Evolutionary conservation across 2,797 vertebrate genomes (phyloP).

Genomic region (Phataginus tetradactyla): DNA sequence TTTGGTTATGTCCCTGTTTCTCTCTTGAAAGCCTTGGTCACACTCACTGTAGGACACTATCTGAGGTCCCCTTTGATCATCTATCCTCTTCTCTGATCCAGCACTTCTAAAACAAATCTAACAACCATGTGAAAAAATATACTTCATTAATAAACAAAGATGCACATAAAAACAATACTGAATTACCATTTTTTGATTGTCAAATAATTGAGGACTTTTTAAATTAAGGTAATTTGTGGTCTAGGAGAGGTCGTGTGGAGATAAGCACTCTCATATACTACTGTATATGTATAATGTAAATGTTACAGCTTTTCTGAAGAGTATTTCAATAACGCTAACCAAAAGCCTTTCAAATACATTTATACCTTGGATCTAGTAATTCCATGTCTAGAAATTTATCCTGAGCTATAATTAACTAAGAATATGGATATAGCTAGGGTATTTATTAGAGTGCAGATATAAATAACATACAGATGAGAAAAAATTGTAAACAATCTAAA

Average conservation of each 20-base stretch:
- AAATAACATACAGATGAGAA: conserved; percentile 38
- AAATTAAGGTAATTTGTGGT: conserved; percentile 39
- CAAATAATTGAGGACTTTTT: conserved; percentile 24
- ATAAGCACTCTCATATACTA: background rate
- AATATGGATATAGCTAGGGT: background rate
- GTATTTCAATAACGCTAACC: conserved; percentile 31
- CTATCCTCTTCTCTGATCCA: conserved; percentile 18
- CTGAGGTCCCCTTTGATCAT: conserved; percentile 19
- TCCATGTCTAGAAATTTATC: conserved; percentile 29
- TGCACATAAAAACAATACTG: conserved; percentile 22
- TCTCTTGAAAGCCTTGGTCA: background rate
- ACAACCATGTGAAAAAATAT: conserved; percentile 2
- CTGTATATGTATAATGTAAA: background rate
- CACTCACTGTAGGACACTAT: background rate
- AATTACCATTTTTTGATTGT: conserved; percentile 26
- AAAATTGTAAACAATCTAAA: conserved; percentile 24
- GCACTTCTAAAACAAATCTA: conserved; percentile 8
- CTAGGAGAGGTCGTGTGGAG: background rate
- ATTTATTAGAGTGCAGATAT: background rate
- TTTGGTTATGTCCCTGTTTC: background rate
- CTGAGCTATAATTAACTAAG: conserved; percentile 45
- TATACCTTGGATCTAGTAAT: conserved; percentile 23
- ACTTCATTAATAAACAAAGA: conserved; percentile 22
- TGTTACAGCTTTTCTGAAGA: background rate
- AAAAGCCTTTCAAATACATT: conserved; percentile 24